Base-by-base conservation (phyloP, 2,797 vertebrate genomes). In the Pteronotus mesoamericanus region DNA sequence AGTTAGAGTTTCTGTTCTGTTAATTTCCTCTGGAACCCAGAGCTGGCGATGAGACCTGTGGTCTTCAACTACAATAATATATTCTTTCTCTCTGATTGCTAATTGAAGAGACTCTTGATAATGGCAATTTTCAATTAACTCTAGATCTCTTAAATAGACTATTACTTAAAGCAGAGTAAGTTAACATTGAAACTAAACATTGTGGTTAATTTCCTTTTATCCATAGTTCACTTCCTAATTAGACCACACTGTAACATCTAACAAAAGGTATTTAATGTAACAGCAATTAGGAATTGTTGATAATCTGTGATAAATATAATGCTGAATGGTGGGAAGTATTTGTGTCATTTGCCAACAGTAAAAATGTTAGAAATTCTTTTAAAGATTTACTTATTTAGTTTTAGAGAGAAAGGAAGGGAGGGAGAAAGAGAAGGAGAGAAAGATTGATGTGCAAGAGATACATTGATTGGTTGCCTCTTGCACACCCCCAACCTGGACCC, bases 41-140 rank as follows among this genome's bases (percentile, higher is more conserved):
- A 29, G 79, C 48, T 94, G 3, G n/a, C 48, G 78, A 48, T 32
- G 34, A 95, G 77, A 93, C 24, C 15, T 77, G 7, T 90, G 72
- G 46, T 89, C 75, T 90, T 95, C 79, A 96, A 96, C 87, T 51
- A 39, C 26, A 94, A 46, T 57, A 68, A 42, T 53, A 51, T 24
- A 2, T 57, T 46, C 24, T 95, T 72, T 57, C 4, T 61, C 97
- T 98, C 96, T 98, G 88, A 82, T 98, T 98, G 97, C 97, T 98
- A 96, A 98, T 97, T 98, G 97, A 98, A 97, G 95, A 98, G 69
- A 95, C 71, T 86, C 42, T 93, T 96, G 53, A 77, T 95, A 97
- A 90, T 87, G 53, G 69, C 86, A 82, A 72, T 94, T 97, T 98
- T 98, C 98, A 99, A 98, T 99, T 99, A 99, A 96, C 97, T 94